Evolutionary conservation across 2,888 invertebrate species (phyloP).

Genomic region (Athetis lepigone): DNA sequence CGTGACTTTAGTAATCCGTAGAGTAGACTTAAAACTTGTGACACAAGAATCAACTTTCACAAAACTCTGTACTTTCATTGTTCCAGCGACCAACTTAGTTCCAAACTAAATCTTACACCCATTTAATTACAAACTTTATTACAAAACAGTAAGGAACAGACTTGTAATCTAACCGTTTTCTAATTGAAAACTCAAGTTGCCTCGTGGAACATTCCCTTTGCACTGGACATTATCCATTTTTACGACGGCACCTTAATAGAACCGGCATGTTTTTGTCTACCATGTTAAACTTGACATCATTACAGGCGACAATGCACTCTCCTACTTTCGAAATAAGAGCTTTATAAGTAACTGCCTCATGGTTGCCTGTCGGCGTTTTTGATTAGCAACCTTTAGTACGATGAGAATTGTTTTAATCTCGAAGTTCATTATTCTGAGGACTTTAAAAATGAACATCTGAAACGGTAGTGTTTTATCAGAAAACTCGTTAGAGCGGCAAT

Average conservation of each 20-base stretch:
- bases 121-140: conserved; percentile 59
- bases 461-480: conserved; percentile 59
- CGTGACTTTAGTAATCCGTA: conserved; percentile 39
- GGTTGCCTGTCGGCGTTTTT: conserved; percentile 68
- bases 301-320: conserved; percentile 60
- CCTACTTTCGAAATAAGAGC: conserved; percentile 43
- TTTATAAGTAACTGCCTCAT: conserved; percentile 18
- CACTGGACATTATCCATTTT: conserved; percentile 79
- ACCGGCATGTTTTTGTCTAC: conserved; percentile 68
- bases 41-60: conserved; percentile 63
- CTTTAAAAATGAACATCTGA: conserved; percentile 50
- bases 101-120: conserved; percentile 23
- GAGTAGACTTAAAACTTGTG: conserved; percentile 48
- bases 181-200: conserved; percentile 72
- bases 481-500: conserved; percentile 63
- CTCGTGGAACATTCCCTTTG: conserved; percentile 65
- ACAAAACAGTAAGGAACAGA: conserved; percentile 49
- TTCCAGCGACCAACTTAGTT: conserved; percentile 43
- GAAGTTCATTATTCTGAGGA: conserved; percentile 59
- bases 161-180: conserved; percentile 59
- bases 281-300: conserved; percentile 39
- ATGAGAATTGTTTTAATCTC: conserved; percentile 73
- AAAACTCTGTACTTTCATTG: conserved; percentile 59
- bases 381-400: conserved; percentile 72
- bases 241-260: conserved; percentile 80